Evolutionary conservation across 92 coral and sea anemone species (phyloP), one percentile per base, ranked within the genome.

Genomic region (Pocillopora meandrina): DNA sequence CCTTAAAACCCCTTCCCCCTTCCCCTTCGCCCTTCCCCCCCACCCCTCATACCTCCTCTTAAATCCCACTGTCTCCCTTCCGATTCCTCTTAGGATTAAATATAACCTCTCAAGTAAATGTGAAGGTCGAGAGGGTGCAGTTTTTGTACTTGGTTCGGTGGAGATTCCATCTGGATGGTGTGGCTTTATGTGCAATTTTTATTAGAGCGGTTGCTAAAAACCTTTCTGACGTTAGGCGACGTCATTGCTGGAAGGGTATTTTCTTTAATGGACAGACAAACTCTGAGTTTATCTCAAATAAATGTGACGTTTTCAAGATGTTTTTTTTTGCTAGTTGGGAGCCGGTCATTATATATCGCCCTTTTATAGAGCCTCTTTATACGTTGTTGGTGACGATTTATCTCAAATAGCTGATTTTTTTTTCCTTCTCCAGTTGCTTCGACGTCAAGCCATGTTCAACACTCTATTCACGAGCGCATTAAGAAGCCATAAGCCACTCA

Each of bases 361-460:
- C 1, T 26, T 26, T 0, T 26, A 26, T 26, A 26, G 26, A 26
- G 26, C 26, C 26, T 0, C 26, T 26, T 26, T 26, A 26, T 26
- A 26, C 26, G 26, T 26, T 26, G 26, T 26, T 26, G 0, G 26
- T 26, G 26, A 26, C 26, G 26, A 26, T 26, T 26, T 26, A 26
- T 26, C 26, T 26, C 26, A 26, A 26, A 26, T 26, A 26, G 26
- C 26, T 26, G 26, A 26, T 31, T 9, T 21, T 57, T 12, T 49
- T 12, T 56, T 78, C 55, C 36, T 10, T 60, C 86, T 81, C 26
- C 77, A 95, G 98, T 91, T 94, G 35, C 90, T 95, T 21, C 86
- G 98, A 71, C 92, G 95, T 13, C 98, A 95, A 81, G 91, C 95
- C 10, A 91, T 93, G n/a, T 95, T 87, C 72, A 95, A 95, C 84